Base-by-base conservation (phyloP, 2,797 vertebrate genomes). In the Agapornis canus region DNA sequence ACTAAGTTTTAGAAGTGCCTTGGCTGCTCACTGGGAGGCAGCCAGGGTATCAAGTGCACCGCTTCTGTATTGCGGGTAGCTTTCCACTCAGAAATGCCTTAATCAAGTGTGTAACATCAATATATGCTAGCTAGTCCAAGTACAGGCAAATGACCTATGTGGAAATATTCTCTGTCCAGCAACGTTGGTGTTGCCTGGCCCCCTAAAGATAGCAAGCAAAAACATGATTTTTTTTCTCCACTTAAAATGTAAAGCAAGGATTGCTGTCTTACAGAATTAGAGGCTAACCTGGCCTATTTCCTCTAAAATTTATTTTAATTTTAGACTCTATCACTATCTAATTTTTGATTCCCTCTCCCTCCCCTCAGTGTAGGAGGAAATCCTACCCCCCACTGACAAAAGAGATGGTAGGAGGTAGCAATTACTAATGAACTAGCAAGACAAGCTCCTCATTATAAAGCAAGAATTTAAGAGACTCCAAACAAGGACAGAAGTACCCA, bases 391-490 rank as follows among this genome's bases (percentile, higher is more conserved):
- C 7, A 2, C 84, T 89, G 84, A 93, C 86, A 95, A 68, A 92
- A 89, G 78, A 85, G n/a, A 86, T 40, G 57, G 89, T 69, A 89
- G 89, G 79, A 87, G 80, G 78, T 9, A 75, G 90, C 49, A 92
- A 91, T 95, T 95, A 93, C 78, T 92, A 83, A 91, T 16, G 71
- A 96, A 80, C 52, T 43, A 82, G 57, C 39, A 93, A 87, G 76
- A 95, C 57, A 91, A 89, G 79, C 43, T 87, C 49, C 69, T 87
- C 52, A 65, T 85, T 75, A 80, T 45, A 89, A 89, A 87, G 45
- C 49, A 95, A 71, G 54, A 91, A 81, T 51, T 94, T n/a, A 42
- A 85, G 35, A 91, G 42, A 92, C 49, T 17, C 42, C 75, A 52
- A 59, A 12, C 26, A 94, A 76, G 31, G 19, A 83, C 26, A 81